Conservation (phyloP, 2,113 vertebrate species). For the Corythornis madagascariensis region DNA sequence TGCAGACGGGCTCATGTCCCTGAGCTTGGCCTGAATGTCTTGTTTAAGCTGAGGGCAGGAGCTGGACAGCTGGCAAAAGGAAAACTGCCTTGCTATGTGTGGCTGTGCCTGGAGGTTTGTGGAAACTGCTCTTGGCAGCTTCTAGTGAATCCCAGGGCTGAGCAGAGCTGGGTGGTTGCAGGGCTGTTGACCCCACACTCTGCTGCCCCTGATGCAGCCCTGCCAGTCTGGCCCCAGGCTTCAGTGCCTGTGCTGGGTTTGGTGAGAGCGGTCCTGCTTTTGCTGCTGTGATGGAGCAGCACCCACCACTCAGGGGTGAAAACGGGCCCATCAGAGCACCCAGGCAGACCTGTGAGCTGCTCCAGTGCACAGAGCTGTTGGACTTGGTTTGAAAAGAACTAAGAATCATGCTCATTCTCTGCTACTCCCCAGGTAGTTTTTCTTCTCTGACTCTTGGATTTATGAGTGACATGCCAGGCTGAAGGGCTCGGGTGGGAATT, state of each 20-base stretch:
- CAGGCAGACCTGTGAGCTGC: rapidly evolving
- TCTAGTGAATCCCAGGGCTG: neutral
- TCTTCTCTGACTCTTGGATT: neutral
- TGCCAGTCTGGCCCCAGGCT: neutral
- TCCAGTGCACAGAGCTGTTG: neutral
- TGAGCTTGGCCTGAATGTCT: neutral
- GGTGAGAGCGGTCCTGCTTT: neutral
- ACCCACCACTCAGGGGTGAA: neutral
- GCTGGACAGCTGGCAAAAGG: neutral
- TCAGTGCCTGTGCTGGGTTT: neutral
- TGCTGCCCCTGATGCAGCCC: rapidly evolving
- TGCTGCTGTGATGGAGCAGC: rapidly evolving
- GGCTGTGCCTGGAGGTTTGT: neutral
- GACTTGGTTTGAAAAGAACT: neutral
- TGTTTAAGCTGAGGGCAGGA: neutral
- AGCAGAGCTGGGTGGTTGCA: neutral
- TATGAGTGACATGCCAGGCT: neutral
- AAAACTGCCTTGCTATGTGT: neutral
- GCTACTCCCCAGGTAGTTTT: neutral
- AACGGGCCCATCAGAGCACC: neutral
- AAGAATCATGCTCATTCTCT: neutral
- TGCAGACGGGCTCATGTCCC: neutral
- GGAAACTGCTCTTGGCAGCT: neutral
- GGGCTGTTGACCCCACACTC: neutral
- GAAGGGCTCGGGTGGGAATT: neutral